Percentiles rank a stretch among this genome's conserved stretches.
phyloP scores from a whole-genome alignment of 2,797 vertebrate genomes.

The Silurus lanzhouensis region DNA sequence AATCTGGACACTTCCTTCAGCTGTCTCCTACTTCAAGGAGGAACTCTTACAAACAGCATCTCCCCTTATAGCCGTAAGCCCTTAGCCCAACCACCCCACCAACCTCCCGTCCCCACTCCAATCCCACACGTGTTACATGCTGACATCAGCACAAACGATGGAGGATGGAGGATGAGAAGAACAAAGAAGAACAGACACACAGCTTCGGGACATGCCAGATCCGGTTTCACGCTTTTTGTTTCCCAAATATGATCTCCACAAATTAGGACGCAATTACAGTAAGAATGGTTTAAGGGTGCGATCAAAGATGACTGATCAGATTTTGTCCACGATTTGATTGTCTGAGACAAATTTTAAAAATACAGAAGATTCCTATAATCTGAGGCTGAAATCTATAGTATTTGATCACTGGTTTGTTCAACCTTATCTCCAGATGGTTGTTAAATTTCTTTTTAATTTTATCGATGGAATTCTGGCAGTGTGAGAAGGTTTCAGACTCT shows the following conservation, averaged over 20 bases:
- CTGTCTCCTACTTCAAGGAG: constrained; percentile 78
- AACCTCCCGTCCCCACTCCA: constrained; percentile 21
- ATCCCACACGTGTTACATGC: not conserved
- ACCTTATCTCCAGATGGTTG: no score
- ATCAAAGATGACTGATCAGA: constrained; percentile 18
- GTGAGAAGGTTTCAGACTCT: no score
- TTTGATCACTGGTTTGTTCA: no score
- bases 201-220: not conserved
- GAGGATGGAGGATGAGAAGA: constrained; percentile 6
- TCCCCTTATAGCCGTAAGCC: constrained; percentile 63
- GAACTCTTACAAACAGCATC: constrained; percentile 75
- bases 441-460: no score
- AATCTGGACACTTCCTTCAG: constrained; percentile 80
- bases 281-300: not conserved
- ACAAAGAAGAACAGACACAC: not conserved
- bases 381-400: no score
- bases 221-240: constrained; percentile 11
- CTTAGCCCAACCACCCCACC: constrained; percentile 24
- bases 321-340: no score
- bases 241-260: constrained; percentile 18
- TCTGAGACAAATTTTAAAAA: no score
- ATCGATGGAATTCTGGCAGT: no score
- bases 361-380: no score
- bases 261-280: not conserved
- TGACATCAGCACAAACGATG: not conserved